Evolutionary conservation across 2,797 vertebrate genomes (phyloP).

Genomic region (Sebastes iracundus): DNA sequence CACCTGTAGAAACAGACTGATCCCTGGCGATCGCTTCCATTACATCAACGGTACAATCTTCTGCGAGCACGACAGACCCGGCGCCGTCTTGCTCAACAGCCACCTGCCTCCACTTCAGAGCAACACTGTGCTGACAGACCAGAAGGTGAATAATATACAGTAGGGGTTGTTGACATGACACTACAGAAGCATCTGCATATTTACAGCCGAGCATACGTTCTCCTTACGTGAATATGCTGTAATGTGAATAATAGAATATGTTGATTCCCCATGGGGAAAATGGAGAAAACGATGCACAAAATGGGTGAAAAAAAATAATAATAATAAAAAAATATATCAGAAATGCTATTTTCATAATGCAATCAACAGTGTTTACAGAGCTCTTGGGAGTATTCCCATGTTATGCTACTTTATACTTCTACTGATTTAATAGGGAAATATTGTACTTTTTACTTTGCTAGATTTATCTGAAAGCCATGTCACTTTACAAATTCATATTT

Average conservation of each 20-base stretch:
- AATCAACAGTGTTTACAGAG: not conserved
- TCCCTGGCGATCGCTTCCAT: slow-evolving; percentile 87
- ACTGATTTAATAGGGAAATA: not conserved
- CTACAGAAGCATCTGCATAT: not conserved
- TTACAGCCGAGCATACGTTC: not conserved
- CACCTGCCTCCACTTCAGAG: slow-evolving; percentile 84
- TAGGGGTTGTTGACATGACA: not conserved
- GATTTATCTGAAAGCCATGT: not conserved
- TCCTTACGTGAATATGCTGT: not conserved
- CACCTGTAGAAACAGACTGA: slow-evolving; percentile 86
- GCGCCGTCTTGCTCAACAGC: slow-evolving; percentile 73
- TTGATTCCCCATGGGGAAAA: not conserved
- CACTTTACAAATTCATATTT: not conserved
- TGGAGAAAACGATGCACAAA: not conserved
- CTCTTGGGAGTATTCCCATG: too few relatives aligned
- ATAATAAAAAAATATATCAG: not conserved
- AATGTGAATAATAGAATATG: not conserved
- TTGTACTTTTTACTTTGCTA: not conserved
- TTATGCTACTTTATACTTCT: too few relatives aligned
- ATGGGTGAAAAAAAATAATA: not conserved
- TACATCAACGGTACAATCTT: slow-evolving; percentile 87
- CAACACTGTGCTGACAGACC: slow-evolving; percentile 83
- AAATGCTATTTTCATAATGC: not conserved
- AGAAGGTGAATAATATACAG: slow-evolving; percentile 78
- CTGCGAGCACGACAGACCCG: slow-evolving; percentile 87